Base-by-base conservation (phyloP, 2,113 vertebrate species). In the Thunnus thynnus region DNA sequence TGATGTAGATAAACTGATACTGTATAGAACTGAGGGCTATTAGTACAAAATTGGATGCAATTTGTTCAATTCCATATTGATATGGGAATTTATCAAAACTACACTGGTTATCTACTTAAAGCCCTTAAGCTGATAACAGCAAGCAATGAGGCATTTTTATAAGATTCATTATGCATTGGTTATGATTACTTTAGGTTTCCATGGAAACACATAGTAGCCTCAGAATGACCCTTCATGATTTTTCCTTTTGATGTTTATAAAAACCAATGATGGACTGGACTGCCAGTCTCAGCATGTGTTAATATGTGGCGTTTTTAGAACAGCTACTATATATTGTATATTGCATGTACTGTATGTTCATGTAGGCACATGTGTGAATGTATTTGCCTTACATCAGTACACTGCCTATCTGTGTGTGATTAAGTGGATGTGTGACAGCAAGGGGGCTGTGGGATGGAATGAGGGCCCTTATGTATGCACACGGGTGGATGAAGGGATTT, bases 401-500 rank as follows among this genome's bases (percentile, higher is more conserved):
- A 41, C 36, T 6, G 8, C 17, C n/a, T 5, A 25, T n/a, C 7
- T 32, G 50, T 55, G 67, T 72, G 22, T 46, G 47, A 30, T 22
- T 55, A 25, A 61, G 25, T 20, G 27, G 13, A 11, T 79, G 22
- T 55, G 22, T 71, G 51, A 56, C 17, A 63, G 25, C 44, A 48
- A 41, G 36, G 16, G 48, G 20, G 17, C 3, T 55, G 65, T 62
- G 44, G 55, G 77, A 27, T 64, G 51, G 18, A 47, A 50, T n/a
- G 52, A 47, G 27, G 25, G 62, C 20, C 17, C 52, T 52, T 16
- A 22, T 58, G 64, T 47, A 30, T 78, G 57, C 17, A 9, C n/a
- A 36, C 6, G 57, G 76, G 76, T 12, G 48, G 76, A 54, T 55
- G 48, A 76, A 58, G 47, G 54, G 63, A 67, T 68, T 5, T 9